These are phyloP conservation scores for Globia sparganii DNA, from an alignment of 2,888 invertebrate species.

Conservation along the genomic window DNA sequence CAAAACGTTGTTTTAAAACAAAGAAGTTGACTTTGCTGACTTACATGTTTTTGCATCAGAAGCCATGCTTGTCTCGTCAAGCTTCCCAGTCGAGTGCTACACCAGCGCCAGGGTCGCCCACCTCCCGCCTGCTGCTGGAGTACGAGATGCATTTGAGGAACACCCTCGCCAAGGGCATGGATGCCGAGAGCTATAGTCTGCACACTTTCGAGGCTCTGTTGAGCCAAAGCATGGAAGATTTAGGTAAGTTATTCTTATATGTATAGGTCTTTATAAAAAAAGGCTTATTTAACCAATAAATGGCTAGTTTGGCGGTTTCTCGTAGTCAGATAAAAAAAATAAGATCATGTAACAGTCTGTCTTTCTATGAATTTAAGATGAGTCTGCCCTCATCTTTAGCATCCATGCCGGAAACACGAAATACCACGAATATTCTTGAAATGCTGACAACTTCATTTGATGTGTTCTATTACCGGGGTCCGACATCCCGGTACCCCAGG, in stretches of 20 bases:
- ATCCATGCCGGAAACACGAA: background rate
- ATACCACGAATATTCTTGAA: background rate
- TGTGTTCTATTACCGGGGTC: background rate
- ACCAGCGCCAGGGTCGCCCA: conserved; percentile 95
- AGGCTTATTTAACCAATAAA: background rate
- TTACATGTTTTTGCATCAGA: conserved; percentile 68
- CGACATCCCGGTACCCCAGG: too few species aligned
- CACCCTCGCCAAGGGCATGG: conserved; percentile 98
- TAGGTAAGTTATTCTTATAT: conserved; percentile 90
- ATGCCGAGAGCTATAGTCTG: conserved; percentile 97
- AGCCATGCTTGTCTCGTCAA: conserved; percentile 88
- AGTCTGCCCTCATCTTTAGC: background rate
- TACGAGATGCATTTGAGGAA: conserved; percentile 98
- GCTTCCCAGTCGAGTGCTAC: conserved; percentile 92
- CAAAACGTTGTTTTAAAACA: background rate
- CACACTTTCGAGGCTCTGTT: conserved; percentile 98
- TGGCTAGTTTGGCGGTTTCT: background rate
- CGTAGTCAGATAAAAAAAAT: background rate
- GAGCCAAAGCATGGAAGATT: conserved; percentile 98
- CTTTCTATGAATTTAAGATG: background rate
- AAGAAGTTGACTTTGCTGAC: conserved; percentile 1
- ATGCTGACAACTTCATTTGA: background rate
- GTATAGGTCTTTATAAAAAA: background rate
- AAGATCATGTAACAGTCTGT: too few species aligned
- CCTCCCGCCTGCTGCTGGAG: conserved; percentile 95